These are phyloP conservation scores for Aurelia aurita DNA, from an alignment of 30 jellyfish, hydroid and myxozoan genomes.

Conservation along the genomic window DNA sequence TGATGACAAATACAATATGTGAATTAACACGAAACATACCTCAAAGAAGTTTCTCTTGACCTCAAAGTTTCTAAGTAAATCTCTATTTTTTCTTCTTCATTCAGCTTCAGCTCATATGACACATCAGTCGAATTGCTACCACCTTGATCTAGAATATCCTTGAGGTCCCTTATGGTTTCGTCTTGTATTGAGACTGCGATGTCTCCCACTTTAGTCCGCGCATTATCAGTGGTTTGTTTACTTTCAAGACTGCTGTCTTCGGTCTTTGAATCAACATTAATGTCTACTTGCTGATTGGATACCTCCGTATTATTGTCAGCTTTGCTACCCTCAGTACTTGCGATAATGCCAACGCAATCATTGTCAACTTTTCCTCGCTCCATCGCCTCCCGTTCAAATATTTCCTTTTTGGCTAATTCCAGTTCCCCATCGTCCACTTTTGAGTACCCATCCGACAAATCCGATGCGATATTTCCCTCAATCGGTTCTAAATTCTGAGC, in stretches of 20 bases:
- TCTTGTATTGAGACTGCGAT: too few relatives aligned
- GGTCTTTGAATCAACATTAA: not conserved
- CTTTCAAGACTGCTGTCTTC: not conserved
- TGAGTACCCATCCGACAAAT: not conserved
- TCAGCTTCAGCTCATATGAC: constrained; percentile 43
- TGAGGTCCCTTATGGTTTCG: constrained; percentile 17
- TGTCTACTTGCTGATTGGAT: not conserved
- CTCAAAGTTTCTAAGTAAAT: constrained; percentile 45
- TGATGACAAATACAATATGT: not conserved
- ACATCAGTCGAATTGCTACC: not conserved
- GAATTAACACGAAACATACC: constrained; percentile 6
- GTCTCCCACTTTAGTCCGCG: too few relatives aligned
- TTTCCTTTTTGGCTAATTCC: not conserved
- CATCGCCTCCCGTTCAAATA: not conserved
- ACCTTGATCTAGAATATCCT: constrained; percentile 9
- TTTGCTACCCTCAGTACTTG: not conserved
- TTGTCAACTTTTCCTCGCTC: not conserved
- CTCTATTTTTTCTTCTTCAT: constrained; percentile 56
- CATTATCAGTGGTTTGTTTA: too few relatives aligned
- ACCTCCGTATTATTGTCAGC: not conserved
- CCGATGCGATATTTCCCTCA: not conserved
- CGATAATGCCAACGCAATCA: not conserved
- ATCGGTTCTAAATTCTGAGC: too few relatives aligned
- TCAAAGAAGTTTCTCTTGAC: constrained; percentile 40
- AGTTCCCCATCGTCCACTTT: not conserved